Evolutionary conservation across 2,113 vertebrate genomes (phyloP).

Genomic region (Sebastes fasciatus): DNA sequence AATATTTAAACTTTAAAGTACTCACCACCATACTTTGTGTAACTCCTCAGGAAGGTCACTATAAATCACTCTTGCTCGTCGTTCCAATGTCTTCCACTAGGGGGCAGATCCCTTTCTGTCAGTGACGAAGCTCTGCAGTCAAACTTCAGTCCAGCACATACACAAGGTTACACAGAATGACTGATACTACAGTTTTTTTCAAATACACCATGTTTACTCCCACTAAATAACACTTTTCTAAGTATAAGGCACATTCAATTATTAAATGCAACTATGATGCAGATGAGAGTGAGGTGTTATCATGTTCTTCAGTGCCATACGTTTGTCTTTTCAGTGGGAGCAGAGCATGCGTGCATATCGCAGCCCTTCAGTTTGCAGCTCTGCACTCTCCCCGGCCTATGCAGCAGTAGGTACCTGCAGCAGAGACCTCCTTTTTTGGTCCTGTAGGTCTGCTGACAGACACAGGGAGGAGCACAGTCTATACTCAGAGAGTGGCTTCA

Average conservation of each 20-base stretch:
- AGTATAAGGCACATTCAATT: no score
- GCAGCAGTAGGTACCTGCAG: constrained; percentile 69
- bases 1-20: constrained; percentile 15
- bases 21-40: background rate
- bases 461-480: constrained; percentile 23
- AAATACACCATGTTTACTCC: background rate
- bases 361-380: constrained; percentile 45
- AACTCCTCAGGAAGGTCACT: constrained; percentile 3
- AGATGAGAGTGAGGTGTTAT: background rate
- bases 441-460: constrained; percentile 36
- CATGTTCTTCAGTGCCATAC: background rate
- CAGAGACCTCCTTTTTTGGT: constrained; percentile 23
- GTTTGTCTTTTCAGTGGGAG: constrained; percentile 1
- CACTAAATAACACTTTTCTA: background rate
- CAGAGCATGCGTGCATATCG: constrained; percentile 13
- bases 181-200: background rate
- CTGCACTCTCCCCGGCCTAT: constrained; percentile 48
- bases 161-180: constrained; percentile 54
- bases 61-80: constrained; percentile 4
- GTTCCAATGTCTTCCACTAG: constrained; percentile 60
- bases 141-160: constrained; percentile 47
- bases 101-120: constrained; percentile 50
- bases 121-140: constrained; percentile 68
- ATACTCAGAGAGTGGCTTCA: constrained; percentile 5
- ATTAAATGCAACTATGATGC: background rate